Base-by-base conservation (phyloP, 1,140 invertebrate species). In the Pinna nobilis region DNA sequence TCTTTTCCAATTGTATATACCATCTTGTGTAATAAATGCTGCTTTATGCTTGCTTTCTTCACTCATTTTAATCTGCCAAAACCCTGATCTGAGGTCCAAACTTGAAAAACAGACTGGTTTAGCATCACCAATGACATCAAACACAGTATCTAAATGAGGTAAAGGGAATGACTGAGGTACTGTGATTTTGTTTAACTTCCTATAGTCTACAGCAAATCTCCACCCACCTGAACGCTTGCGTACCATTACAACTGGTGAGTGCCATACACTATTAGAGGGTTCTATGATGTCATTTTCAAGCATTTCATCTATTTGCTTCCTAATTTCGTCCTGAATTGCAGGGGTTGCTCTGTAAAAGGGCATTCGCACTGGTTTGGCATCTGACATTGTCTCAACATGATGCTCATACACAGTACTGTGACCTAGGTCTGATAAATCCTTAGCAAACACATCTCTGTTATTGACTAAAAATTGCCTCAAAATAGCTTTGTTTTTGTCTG, bases 11-110 rank as follows among this genome's bases (percentile, higher is more conserved):
- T 72, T 23, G 57, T 69, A 78, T 4, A 78, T 32, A 4, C 79
- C 79, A 13, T 66, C 50, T 49, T 66, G 79, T 5, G 72, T 75
- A n/a, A 80, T 68, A 35, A 80, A 80, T 3, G 79, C 76, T 50
- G 68, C 28, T 47, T 78, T 78, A 33, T 76, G 60, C 49, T 57
- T 60, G 0, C 65, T 73, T 6, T 68, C 28, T 3, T 32, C 28
- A 49, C 64, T 41, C 49, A 78, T 61, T 11, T 44, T 44, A 15
- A 75, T 65, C 23, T 78, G 71, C 71, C 71, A 77, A 41, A 72
- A 80, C 0, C 75, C 15, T 4, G 32, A 35, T 39, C 60, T 47
- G 44, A 60, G 30, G 72, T 75, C n/a, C 23, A 78, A 33, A 37
- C 50, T 63, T 37, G 51, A 50, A 53, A 80, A 80, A 18, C 47